Conservation (phyloP, 1,140 invertebrate genomes). For the Schlechtendalia chinensis region DNA sequence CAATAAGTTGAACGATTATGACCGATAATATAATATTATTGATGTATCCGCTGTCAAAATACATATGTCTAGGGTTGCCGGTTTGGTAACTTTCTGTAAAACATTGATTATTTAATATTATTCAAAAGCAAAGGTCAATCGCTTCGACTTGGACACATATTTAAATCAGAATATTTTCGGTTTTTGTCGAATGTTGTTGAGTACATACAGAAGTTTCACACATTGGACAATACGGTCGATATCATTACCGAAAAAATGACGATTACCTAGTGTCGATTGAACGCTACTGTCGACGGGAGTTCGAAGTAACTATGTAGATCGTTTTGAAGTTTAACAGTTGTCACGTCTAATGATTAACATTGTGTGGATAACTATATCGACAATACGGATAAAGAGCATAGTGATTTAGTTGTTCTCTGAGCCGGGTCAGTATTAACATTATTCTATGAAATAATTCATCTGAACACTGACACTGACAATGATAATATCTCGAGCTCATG, state of each 20-base stretch:
- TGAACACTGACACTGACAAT: neutral
- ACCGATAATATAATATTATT: no score
- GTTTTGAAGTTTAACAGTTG: neutral
- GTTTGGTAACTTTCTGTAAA: no score
- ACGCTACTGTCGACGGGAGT: neutral
- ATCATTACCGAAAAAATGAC: neutral
- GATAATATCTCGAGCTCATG: neutral
- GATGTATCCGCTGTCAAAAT: no score
- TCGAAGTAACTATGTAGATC: neutral
- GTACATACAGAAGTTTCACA: no score
- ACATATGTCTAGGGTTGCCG: no score
- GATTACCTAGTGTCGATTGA: neutral
- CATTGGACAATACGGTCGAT: neutral
- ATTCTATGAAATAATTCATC: neutral
- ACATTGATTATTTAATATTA: no score
- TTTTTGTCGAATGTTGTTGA: no score
- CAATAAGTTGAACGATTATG: no score
- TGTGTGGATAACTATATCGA: no score
- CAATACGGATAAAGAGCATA: neutral
- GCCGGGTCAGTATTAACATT: neutral
- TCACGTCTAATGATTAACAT: neutral
- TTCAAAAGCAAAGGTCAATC: no score
- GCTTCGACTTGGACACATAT: no score
- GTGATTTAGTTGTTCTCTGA: neutral
- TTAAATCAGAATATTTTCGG: no score